Evolutionary conservation across 2,888 invertebrate species (phyloP), one percentile per base, ranked within the genome.

Genomic region (Pterostichus niger): DNA sequence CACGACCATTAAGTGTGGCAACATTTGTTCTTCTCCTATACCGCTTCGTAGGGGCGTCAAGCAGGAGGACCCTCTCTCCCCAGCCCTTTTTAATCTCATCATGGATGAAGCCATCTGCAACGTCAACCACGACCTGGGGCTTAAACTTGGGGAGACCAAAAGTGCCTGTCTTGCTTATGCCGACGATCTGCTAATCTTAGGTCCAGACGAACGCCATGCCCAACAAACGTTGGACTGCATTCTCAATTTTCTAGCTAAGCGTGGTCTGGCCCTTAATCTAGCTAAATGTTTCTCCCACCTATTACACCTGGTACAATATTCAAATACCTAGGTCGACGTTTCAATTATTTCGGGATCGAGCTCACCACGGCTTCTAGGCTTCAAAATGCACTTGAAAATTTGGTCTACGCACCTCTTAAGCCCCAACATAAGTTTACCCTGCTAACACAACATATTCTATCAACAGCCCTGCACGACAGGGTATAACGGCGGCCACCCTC

Each of bases 21-120:
- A 46, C 2, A 6, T 6, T 35, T 15, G 7, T 9, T 24, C 10
- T 13, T 6, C 52, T n/a, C 11, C 11, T 2, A 75, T 75, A 3
- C 46, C 24, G 6, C 52, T 76, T 3, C 6, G 2, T 4, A 46
- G 79, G 2, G 79, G 79, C 10, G 79, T 79, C 2, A 79, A 79
- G 31, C 79, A 79, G 24, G 79, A 61, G 9, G 64, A 61, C 61
- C 77, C 77, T 6, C 33, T 77, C 9, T 77, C 77, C 13, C 79
- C 76, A 13, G 49, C 49, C 4, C 1, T 76, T 11, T 76, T 76
- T 52, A 76, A 76, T 31, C 6, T 54, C 6, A 52, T 52, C 52
- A 76, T 52, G 52, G 76, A 76, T 33, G 76, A 76, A 11, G 4
- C 24, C 2, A 52, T 76, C 4, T 10, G 17, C 5, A 11, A 3